Base-by-base conservation (phyloP, 2,888 invertebrate genomes). In the Euproctis similis region DNA sequence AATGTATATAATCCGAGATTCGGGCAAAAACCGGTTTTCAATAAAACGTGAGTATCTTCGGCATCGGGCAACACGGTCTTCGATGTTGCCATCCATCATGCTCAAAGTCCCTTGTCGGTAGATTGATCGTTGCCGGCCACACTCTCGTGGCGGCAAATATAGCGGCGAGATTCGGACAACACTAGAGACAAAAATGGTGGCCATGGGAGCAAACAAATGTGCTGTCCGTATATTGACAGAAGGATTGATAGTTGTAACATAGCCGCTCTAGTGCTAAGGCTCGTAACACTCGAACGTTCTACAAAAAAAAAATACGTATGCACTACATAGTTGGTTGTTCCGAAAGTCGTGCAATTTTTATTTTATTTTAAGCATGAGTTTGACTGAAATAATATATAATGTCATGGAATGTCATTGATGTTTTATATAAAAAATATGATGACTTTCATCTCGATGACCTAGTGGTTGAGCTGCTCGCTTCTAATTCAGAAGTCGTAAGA, bases 181-280 rank as follows among this genome's bases (percentile, higher is more conserved):
- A 56, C n/a, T 64, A 62, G 66, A 75, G 80, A 80, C 81, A 80
- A 76, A 77, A 80, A 77, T 80, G 70, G 76, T 64, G 74, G 61
- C 10, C 10, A 11, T 21, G 23, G 12, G 64, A 77, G 59, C 75
- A 81, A 81, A 82, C 78, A 81, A 82, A 81, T 82, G 78, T 54
- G 68, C 72, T 75, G 78, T 80, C 80, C 75, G 77, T 80, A 62
- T 56, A 54, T 58, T 72, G 80, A 76, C 81, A 77, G 69, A 67
- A 77, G 74, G 81, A 82, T 81, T 77, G 78, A 81, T 82, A 69
- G 80, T n/a, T n/a, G n/a, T 73, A 61, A 53, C 43, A 45, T 42
- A 34, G 36, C 22, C 17, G 33, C 36, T 38, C 41, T 12, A 38
- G 34, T 28, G 34, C 39, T 39, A 30, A 35, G 28, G 38, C 24